A percentile compares a stretch with the other conserved stretches of the same genome.
These are phyloP conservation scores for Anaspis maculata DNA, from an alignment of 2,888 invertebrate genomes.

Conservation along the genomic window DNA sequence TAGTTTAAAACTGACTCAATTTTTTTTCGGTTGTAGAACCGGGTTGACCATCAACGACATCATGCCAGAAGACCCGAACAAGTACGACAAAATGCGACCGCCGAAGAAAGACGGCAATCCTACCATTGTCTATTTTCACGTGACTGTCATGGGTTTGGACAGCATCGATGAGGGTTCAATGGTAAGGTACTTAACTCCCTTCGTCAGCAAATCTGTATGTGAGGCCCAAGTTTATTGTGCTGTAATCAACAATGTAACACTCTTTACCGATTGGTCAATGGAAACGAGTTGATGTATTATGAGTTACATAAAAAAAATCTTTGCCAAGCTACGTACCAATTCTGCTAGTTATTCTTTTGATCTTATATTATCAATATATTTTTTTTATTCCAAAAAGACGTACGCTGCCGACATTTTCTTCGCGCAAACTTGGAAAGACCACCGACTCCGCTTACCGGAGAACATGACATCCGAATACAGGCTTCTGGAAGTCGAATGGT, in stretches of 20 bases:
- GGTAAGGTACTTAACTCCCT: no score
- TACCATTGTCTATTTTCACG: slow-evolving; percentile 83
- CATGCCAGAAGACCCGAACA: slow-evolving; percentile 75
- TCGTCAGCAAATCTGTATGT: no score
- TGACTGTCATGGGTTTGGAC: slow-evolving; percentile 90
- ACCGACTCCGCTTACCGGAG: slow-evolving; percentile 74
- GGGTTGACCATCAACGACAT: slow-evolving; percentile 77
- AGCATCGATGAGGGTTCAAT: slow-evolving; percentile 94
- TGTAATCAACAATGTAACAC: no score
- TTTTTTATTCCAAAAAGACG: no score
- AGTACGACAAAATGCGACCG: slow-evolving; percentile 89
- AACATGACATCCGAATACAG: slow-evolving; percentile 90
- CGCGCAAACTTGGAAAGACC: slow-evolving; percentile 90
- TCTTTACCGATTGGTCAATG: no score
- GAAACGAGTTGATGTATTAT: no score
- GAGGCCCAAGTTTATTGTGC: no score
- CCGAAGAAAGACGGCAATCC: slow-evolving; percentile 84
- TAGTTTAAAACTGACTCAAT: slow-evolving; percentile 2
- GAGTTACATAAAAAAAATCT: no score
- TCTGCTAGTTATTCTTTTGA: no score
- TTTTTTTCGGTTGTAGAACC: slow-evolving; percentile 47
- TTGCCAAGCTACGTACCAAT: no score
- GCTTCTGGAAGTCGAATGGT: slow-evolving; percentile 79
- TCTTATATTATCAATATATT: no score
- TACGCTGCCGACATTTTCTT: slow-evolving; percentile 89